phyloP scores from a whole-genome alignment of 2,888 invertebrate genomes.

The Microplitis manilae region DNA sequence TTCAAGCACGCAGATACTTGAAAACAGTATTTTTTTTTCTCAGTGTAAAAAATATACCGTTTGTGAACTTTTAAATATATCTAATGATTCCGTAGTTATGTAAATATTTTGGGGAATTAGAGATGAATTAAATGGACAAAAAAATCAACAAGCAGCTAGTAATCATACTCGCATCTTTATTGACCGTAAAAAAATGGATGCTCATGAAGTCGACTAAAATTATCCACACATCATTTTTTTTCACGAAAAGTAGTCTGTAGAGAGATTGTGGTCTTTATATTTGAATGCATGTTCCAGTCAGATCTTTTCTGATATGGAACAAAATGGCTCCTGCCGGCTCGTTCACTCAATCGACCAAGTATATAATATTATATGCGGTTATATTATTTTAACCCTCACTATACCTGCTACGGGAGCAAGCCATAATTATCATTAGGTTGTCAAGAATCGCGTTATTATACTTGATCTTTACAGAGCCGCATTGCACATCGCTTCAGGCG shows the following conservation, averaged over 20 bases:
- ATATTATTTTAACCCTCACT: constrained; percentile 45
- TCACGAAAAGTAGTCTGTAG: constrained; percentile 6
- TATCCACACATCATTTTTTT: neutral
- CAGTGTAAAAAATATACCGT: too few relatives aligned
- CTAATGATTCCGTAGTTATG: neutral
- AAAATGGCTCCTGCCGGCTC: constrained; percentile 57
- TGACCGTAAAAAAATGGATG: neutral
- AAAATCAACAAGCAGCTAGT: constrained; percentile 8
- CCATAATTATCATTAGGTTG: constrained; percentile 71
- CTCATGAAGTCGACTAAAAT: constrained; percentile 10
- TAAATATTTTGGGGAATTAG: constrained; percentile 10
- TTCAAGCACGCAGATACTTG: too few relatives aligned
- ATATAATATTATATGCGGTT: constrained; percentile 35
- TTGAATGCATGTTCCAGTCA: constrained; percentile 7
- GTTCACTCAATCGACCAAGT: constrained; percentile 17
- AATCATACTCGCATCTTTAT: constrained; percentile 19
- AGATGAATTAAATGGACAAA: constrained; percentile 10
- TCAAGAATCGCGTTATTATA: constrained; percentile 70
- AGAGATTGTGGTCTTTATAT: constrained; percentile 15
- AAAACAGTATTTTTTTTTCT: too few relatives aligned
- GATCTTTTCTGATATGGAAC: constrained; percentile 55
- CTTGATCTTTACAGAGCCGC: constrained; percentile 67
- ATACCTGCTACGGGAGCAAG: constrained; percentile 63
- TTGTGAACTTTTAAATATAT: too few relatives aligned
- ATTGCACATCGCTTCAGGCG: constrained; percentile 44